phyloP scores from a whole-genome alignment of 2,113 vertebrate genomes.

The Regulus satrapa region DNA sequence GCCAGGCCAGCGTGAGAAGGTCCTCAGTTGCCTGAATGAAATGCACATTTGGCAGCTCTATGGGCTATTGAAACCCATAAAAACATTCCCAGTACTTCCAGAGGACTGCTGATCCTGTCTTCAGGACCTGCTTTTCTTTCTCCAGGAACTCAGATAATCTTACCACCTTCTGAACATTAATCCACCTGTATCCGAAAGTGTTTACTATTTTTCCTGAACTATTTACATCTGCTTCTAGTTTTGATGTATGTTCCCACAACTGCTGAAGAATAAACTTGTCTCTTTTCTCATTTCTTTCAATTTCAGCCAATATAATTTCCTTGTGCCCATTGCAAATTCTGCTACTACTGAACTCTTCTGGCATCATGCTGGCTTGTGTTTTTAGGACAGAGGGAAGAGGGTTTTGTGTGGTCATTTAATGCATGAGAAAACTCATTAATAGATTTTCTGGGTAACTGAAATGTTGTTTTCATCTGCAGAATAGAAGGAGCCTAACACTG shows the following conservation, averaged over 20 bases:
- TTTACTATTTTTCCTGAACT: neutral
- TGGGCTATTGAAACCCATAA: neutral
- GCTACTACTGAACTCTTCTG: neutral
- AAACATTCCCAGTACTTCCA: neutral
- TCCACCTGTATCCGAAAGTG: neutral
- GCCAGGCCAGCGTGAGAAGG: neutral
- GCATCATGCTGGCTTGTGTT: neutral
- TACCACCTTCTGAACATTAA: neutral
- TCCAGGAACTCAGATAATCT: neutral
- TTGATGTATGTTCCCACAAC: neutral
- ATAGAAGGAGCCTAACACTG: neutral
- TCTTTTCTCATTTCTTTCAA: neutral
- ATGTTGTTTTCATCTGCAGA: constrained; percentile 19
- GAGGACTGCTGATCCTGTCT: neutral
- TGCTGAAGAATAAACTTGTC: neutral
- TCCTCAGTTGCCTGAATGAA: neutral
- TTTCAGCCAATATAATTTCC: neutral
- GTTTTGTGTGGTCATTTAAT: constrained; percentile 61
- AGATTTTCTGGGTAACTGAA: constrained; percentile 49
- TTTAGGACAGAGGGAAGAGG: constrained; percentile 15
- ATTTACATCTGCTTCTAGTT: neutral
- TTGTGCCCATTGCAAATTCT: neutral
- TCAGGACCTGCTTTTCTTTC: neutral
- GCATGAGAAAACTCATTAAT: constrained; percentile 58
- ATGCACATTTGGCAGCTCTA: neutral